Percentiles rank a stretch among this genome's conserved stretches.
phyloP scores from a whole-genome alignment of 1,140 invertebrate genomes.

The Drosophila albomicans region DNA sequence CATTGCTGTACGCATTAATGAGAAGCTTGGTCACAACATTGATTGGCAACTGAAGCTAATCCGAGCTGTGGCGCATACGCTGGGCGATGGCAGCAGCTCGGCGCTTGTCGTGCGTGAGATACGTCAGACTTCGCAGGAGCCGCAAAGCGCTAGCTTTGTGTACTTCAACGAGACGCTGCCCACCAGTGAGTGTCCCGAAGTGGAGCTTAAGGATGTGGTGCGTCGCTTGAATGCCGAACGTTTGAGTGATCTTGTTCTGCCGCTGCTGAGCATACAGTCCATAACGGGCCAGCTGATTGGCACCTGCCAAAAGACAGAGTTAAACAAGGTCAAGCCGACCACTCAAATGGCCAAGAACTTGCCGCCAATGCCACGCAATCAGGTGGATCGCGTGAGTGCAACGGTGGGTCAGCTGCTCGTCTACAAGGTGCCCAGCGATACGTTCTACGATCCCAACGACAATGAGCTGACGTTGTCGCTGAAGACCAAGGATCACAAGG shows the following conservation, averaged over 20 bases:
- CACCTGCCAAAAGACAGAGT: conserved; percentile 86
- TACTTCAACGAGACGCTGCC: conserved; percentile 96
- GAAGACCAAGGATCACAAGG: conserved; percentile 89
- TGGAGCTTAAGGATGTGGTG: conserved; percentile 89
- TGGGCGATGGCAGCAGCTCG: conserved; percentile 65
- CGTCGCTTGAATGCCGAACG: conserved; percentile 79
- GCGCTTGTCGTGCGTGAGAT: conserved; percentile 79
- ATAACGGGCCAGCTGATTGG: conserved; percentile 88
- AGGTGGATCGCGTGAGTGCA: conserved; percentile 93
- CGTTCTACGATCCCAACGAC: conserved; percentile 95
- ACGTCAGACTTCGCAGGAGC: conserved; percentile 59
- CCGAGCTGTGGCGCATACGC: conserved; percentile 79
- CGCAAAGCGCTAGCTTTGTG: conserved; percentile 88
- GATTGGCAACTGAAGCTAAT: conserved; percentile 91
- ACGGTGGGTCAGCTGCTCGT: conserved; percentile 91
- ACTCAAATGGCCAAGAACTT: conserved; percentile 88
- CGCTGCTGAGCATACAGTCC: conserved; percentile 88
- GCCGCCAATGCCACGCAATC: conserved; percentile 91
- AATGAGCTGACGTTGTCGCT: conserved; percentile 90
- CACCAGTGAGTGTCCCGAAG: conserved; percentile 90
- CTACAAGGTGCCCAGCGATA: conserved; percentile 93
- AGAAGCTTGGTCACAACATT: conserved; percentile 87
- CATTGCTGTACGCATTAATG: conserved; percentile 87
- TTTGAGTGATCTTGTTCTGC: conserved; percentile 87
- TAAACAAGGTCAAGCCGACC: conserved; percentile 85